phyloP scores from a whole-genome alignment of 1,140 invertebrate genomes.

The Pseudomyrmex cubaensis region DNA sequence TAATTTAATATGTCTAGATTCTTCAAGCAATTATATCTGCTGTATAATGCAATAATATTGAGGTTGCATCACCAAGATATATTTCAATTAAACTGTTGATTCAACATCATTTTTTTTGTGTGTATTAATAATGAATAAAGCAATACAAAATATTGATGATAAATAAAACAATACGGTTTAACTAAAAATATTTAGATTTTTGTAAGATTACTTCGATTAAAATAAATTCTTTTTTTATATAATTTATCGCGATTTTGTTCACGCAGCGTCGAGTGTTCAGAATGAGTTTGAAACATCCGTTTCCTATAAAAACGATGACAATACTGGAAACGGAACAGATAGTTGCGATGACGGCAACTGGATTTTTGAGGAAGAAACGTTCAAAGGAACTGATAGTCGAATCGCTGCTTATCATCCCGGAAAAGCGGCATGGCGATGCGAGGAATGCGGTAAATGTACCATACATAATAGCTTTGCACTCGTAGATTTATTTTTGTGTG shows the following conservation, averaged over 20 bases:
- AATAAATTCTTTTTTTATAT: not conserved
- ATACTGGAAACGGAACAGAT: conserved; percentile 81
- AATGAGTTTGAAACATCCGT: conserved; percentile 84
- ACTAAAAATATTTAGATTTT: not conserved
- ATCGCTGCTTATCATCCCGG: conserved; percentile 82
- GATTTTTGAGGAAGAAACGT: conserved; percentile 82
- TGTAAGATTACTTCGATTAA: not conserved
- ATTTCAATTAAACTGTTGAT: no score
- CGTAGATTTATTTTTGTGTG: not conserved
- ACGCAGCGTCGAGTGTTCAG: conserved; percentile 82
- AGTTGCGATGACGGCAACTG: conserved; percentile 83
- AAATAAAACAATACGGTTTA: conserved; percentile 15
- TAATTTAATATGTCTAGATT: no score
- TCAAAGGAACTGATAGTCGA: conserved; percentile 83
- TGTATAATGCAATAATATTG: no score
- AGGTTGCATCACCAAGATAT: no score
- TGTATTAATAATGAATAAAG: no score
- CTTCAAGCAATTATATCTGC: no score
- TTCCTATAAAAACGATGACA: conserved; percentile 83
- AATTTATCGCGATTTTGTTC: conserved; percentile 15
- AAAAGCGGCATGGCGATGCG: conserved; percentile 83
- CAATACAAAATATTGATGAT: not conserved
- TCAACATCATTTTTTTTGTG: no score
- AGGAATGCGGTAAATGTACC: conserved; percentile 80
- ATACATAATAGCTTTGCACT: conserved; percentile 8